These are phyloP conservation scores for Agriopis leucophaearia DNA, from an alignment of 2,888 invertebrate species.

Conservation along the genomic window DNA sequence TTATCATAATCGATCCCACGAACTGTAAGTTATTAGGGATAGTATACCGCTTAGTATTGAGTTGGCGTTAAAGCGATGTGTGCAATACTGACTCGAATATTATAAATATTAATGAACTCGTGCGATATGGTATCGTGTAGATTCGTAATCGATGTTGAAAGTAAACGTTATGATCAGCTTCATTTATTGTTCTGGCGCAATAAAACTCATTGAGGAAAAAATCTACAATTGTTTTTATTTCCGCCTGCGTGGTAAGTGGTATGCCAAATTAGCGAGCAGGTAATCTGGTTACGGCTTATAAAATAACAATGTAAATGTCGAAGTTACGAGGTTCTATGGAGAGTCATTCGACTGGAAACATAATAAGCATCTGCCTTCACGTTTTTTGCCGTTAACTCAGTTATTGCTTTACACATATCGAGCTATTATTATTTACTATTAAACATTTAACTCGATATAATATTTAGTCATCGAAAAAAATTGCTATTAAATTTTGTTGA, in stretches of 20 bases:
- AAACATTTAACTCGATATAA: conserved; percentile 42
- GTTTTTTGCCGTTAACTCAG: conserved; percentile 50
- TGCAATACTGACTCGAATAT: conserved; percentile 83
- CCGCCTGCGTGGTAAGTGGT: conserved; percentile 57
- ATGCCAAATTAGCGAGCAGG: conserved; percentile 59
- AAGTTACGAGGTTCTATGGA: conserved; percentile 53
- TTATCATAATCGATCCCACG: conserved; percentile 83
- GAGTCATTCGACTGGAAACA: conserved; percentile 62
- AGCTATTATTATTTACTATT: no score
- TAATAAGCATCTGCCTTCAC: conserved; percentile 48
- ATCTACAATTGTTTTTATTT: conserved; percentile 78
- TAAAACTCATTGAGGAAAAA: conserved; percentile 84
- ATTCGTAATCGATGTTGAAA: conserved; percentile 86
- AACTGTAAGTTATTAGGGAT: conserved; percentile 84
- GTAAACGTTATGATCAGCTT: conserved; percentile 86
- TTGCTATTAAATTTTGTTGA: conserved; percentile 27
- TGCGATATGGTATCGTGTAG: conserved; percentile 81
- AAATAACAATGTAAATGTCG: conserved; percentile 53
- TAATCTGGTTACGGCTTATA: conserved; percentile 63
- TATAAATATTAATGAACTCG: conserved; percentile 80
- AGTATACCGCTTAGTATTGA: conserved; percentile 72
- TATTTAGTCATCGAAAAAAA: conserved; percentile 51
- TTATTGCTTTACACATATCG: conserved; percentile 47
- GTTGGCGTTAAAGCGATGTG: conserved; percentile 79
- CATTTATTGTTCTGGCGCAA: conserved; percentile 86